Percentiles rank a stretch among this genome's conserved stretches.
Evolutionary conservation across 2,888 invertebrate genomes (phyloP).

Genomic region (Amitus sp.): DNA sequence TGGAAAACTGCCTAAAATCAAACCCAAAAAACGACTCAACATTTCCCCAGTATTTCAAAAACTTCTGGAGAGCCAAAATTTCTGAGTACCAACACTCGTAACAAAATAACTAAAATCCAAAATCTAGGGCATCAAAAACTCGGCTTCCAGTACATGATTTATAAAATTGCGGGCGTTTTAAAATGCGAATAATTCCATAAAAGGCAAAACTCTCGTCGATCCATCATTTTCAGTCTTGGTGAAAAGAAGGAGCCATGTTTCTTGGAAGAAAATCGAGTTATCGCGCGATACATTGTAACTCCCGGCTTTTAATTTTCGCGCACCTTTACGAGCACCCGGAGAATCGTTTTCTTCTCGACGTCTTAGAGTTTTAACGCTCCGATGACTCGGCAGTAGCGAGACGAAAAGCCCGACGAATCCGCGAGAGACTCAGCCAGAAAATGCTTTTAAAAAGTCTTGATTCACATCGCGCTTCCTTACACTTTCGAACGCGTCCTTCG

Average conservation of each 20-base stretch:
- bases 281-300: constrained; percentile 26
- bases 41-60: too few species aligned
- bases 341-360: constrained; percentile 26
- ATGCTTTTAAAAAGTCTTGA: constrained; percentile 1
- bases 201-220: constrained; percentile 37
- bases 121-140: neutral
- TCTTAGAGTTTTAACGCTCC: constrained; percentile 26
- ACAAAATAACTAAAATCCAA: too few species aligned
- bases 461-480: neutral
- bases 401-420: constrained; percentile 13
- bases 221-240: constrained; percentile 46
- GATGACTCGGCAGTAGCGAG: constrained; percentile 16
- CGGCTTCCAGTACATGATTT: constrained; percentile 3
- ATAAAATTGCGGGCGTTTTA: neutral
- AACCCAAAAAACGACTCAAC: too few species aligned
- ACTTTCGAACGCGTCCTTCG: neutral
- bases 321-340: constrained; percentile 34
- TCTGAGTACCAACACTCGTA: too few species aligned
- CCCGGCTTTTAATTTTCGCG: constrained; percentile 37
- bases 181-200: constrained; percentile 4
- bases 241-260: constrained; percentile 18
- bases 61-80: too few species aligned
- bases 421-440: constrained; percentile 4
- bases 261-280: constrained; percentile 40
- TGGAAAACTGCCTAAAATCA: too few species aligned